A percentile compares a stretch with the other conserved stretches of the same genome.
phyloP scores from a whole-genome alignment of 2,888 invertebrate genomes.

The Cactoblastis cactorum region DNA sequence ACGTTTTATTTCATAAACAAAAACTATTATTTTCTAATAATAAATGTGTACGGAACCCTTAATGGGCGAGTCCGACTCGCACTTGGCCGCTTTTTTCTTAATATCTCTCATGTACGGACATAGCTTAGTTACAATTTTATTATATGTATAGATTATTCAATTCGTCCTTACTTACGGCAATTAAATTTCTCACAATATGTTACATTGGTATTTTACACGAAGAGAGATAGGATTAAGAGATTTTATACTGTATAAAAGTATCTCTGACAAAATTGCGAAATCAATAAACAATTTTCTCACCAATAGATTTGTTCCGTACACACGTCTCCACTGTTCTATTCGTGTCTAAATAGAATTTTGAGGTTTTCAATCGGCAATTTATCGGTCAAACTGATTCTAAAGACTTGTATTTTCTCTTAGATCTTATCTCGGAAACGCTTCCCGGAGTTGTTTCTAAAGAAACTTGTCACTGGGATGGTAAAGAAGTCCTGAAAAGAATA shows the following conservation, averaged over 20 bases:
- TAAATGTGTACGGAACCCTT: too few species aligned
- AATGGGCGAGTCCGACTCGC: too few species aligned
- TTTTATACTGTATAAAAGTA: background rate
- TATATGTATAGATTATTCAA: too few species aligned
- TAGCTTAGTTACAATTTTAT: too few species aligned
- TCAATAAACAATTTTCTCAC: background rate
- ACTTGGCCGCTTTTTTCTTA: too few species aligned
- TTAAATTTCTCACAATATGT: too few species aligned
- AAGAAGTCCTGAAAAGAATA: background rate
- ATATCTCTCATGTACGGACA: too few species aligned
- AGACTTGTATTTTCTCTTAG: conserved; percentile 20
- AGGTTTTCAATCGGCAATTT: conserved; percentile 42
- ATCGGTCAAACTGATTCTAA: conserved; percentile 57
- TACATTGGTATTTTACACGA: too few species aligned
- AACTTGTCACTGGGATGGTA: background rate
- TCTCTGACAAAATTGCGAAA: background rate
- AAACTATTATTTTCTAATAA: too few species aligned
- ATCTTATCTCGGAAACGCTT: conserved; percentile 8
- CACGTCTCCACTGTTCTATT: background rate
- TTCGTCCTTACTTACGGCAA: too few species aligned
- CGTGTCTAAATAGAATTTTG: conserved; percentile 6
- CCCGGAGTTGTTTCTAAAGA: background rate
- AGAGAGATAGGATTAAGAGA: too few species aligned
- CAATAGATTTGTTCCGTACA: background rate
- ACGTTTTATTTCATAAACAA: too few species aligned